Conservation (phyloP, 2,797 vertebrate genomes). For the Silurus aristotelis region DNA sequence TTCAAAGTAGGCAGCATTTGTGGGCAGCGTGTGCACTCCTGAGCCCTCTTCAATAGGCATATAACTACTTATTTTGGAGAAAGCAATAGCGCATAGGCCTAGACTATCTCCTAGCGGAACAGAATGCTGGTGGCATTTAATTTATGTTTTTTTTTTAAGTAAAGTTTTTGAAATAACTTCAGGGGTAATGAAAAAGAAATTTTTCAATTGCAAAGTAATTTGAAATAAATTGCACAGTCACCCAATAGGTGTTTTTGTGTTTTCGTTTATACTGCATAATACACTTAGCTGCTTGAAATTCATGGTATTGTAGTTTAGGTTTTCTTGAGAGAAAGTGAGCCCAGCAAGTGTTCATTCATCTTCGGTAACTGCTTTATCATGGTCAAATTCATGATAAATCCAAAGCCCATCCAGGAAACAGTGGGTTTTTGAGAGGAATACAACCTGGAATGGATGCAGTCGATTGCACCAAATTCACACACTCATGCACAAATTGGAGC, state of each 20-base stretch:
- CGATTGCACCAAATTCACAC: background rate
- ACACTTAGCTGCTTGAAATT: background rate
- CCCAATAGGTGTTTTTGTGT: background rate
- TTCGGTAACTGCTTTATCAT: background rate
- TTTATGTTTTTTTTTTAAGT: background rate
- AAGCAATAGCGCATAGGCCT: background rate
- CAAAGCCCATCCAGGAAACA: background rate
- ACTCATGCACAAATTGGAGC: background rate
- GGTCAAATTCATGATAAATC: background rate
- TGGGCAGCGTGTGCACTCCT: background rate
- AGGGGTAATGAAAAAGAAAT: background rate
- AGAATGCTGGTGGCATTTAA: background rate
- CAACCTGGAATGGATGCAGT: background rate
- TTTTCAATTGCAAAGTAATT: too few relatives aligned
- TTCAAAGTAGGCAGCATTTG: background rate
- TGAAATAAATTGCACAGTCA: background rate
- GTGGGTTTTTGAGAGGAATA: background rate
- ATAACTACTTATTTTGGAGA: background rate
- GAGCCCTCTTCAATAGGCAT: background rate
- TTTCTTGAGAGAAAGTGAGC: background rate
- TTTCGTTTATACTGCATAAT: background rate
- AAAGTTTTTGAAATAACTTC: background rate
- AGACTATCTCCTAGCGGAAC: slow-evolving; percentile 10
- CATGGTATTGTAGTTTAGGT: background rate
- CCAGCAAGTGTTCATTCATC: background rate